Evolutionary conservation across 2,888 invertebrate species (phyloP).

Genomic region (Heliconius aoede): DNA sequence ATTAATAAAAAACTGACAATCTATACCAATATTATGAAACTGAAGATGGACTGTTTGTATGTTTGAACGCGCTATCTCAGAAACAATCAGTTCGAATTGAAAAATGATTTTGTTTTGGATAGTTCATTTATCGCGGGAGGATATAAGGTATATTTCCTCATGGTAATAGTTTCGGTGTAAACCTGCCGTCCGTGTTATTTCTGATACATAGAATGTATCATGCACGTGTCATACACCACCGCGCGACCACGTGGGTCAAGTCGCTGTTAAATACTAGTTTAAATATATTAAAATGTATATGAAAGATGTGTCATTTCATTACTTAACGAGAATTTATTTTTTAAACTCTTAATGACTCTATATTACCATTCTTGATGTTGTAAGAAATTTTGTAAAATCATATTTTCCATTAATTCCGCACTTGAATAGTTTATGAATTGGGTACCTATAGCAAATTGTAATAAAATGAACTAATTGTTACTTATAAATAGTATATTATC

Average conservation of each 20-base stretch:
- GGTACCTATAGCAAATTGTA: neutral
- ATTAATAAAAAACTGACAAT: neutral
- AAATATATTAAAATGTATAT: neutral
- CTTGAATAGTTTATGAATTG: neutral
- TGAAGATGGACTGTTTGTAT: neutral
- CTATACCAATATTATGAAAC: neutral
- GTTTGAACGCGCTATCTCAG: too few relatives aligned
- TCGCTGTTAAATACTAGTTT: neutral
- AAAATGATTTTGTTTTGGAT: neutral
- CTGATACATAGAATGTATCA: too few relatives aligned
- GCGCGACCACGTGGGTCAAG: neutral
- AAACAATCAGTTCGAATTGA: neutral
- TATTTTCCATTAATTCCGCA: neutral
- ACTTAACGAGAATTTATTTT: too few relatives aligned
- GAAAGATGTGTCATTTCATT: too few relatives aligned
- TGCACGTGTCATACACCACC: too few relatives aligned
- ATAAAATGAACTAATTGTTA: neutral
- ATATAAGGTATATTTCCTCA: neutral
- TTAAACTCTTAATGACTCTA: too few relatives aligned
- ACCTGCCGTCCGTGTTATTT: too few relatives aligned
- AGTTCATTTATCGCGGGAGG: neutral
- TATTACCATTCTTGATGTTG: too few relatives aligned
- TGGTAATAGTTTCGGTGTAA: too few relatives aligned
- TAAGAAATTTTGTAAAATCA: too few relatives aligned
- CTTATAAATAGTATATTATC: too few relatives aligned